Evolutionary conservation across 2,888 invertebrate species (phyloP).

Genomic region (Drosophila histrio): DNA sequence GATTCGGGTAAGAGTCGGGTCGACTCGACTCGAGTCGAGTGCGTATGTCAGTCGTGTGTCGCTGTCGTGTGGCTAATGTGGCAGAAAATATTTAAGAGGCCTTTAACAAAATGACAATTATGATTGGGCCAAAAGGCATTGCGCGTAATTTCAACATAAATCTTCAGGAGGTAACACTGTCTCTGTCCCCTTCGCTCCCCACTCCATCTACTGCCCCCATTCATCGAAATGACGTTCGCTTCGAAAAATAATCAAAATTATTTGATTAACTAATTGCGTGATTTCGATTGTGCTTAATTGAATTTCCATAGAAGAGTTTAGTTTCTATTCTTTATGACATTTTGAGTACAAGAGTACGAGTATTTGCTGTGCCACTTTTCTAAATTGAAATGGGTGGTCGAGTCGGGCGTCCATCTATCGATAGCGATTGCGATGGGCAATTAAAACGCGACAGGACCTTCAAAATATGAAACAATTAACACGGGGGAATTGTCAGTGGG

Average conservation of each 20-base stretch:
- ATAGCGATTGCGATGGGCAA: conserved; percentile 51
- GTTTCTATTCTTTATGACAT: conserved; percentile 37
- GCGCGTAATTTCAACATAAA: conserved; percentile 64
- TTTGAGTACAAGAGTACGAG: conserved; percentile 8
- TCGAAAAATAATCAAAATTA: conserved; percentile 69
- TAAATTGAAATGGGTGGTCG: conserved; percentile 64
- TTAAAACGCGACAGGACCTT: conserved; percentile 73
- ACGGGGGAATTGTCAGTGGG: conserved; percentile 52
- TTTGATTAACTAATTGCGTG: conserved; percentile 84
- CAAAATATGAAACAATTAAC: conserved; percentile 81
- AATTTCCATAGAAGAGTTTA: conserved; percentile 68
- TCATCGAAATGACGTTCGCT: not conserved
- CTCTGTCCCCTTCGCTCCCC: conserved; percentile 1
- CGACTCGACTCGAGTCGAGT: not conserved
- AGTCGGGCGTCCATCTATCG: conserved; percentile 38
- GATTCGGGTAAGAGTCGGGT: not conserved
- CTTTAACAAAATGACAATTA: conserved; percentile 64
- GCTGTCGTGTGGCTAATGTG: conserved; percentile 52
- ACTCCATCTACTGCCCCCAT: not conserved
- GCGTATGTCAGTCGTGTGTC: conserved; percentile 45
- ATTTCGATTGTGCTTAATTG: conserved; percentile 81
- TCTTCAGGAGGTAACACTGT: conserved; percentile 44
- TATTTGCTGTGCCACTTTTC: conserved; percentile 66
- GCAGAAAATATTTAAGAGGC: conserved; percentile 53
- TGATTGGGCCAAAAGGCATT: conserved; percentile 42